phyloP scores from a whole-genome alignment of 2,888 invertebrate genomes.

The Tenthredo scrophulariae region DNA sequence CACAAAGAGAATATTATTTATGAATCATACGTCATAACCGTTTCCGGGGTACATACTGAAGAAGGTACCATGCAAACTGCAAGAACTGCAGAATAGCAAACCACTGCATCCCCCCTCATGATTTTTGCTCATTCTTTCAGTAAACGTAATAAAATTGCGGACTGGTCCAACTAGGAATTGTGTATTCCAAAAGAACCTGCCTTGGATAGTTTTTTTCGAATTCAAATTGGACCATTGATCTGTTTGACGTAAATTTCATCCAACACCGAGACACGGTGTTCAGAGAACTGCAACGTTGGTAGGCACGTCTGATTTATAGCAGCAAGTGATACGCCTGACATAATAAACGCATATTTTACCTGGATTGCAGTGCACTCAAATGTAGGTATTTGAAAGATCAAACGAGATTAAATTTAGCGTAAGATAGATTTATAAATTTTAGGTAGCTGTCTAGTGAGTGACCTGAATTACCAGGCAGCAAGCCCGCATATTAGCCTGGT shows the following conservation, averaged over 20 bases:
- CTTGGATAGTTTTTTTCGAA: background rate
- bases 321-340: background rate
- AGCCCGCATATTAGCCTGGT: slow-evolving; percentile 23
- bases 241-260: background rate
- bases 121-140: background rate
- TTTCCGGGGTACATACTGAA: background rate
- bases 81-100: background rate
- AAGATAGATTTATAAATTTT: background rate
- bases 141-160: background rate
- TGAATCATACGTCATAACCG: background rate
- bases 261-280: background rate
- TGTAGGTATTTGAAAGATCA: slow-evolving; percentile 25
- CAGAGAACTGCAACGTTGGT: background rate
- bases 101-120: background rate
- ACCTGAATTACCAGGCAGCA: slow-evolving; percentile 17
- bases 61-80: background rate
- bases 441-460: slow-evolving; percentile 3
- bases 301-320: background rate
- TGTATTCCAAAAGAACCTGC: background rate
- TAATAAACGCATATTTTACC: background rate
- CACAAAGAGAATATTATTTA: background rate
- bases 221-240: background rate
- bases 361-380: background rate
- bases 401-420: slow-evolving; percentile 39
- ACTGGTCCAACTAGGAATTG: background rate